Base-by-base conservation (phyloP, 2,888 invertebrate genomes). In the Xestoiulus laeticollis region DNA sequence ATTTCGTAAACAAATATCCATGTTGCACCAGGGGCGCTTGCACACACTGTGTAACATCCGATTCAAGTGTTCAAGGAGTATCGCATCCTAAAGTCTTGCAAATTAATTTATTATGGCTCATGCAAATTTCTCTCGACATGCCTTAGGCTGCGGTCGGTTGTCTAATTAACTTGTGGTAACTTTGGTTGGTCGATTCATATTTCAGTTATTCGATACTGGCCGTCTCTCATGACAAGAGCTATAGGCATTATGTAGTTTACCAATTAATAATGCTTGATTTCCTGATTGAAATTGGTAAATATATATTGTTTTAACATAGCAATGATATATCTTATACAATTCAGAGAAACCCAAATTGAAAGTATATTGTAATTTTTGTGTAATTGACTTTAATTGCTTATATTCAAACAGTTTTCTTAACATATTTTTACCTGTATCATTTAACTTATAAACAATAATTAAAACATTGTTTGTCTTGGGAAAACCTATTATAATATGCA, bases 1-100 rank as follows among this genome's bases (percentile, higher is more conserved):
- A 78, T 78, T 78, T 78, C 78, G 30, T 2, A 78, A 26, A 78
- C 78, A 68, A 26, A 68, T 30, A 78, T 78, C 78, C 78, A 78
- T 1, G 30, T 78, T 14, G 30, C 12, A 30, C 78, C 26, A 14
- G 26, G 30, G 22, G 78, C 78, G 26, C 78, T 30, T 26, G 30
- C 30, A n/a, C 30, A 26, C 30, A 14, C 78, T 14, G 30, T 14
- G 12, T 78, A 14, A 16, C n/a, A 68, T 22, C 30, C 0, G 14
- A 78, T 12, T 78, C 22, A 10, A 30, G 30, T 10, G 1, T 26
- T 12, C 14, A 26, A 14, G 22, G 68, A n/a, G 59, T 59, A n/a
- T n/a, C 48, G 3, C 48, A 48, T 48, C 19, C 14, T 14, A 12
- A 48, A 16, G 48, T 22, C 26, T 68, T 68, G 3, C 68, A 26